These are phyloP conservation scores for Manis pentadactyla DNA, from an alignment of 2,797 vertebrate species.

Conservation along the genomic window DNA sequence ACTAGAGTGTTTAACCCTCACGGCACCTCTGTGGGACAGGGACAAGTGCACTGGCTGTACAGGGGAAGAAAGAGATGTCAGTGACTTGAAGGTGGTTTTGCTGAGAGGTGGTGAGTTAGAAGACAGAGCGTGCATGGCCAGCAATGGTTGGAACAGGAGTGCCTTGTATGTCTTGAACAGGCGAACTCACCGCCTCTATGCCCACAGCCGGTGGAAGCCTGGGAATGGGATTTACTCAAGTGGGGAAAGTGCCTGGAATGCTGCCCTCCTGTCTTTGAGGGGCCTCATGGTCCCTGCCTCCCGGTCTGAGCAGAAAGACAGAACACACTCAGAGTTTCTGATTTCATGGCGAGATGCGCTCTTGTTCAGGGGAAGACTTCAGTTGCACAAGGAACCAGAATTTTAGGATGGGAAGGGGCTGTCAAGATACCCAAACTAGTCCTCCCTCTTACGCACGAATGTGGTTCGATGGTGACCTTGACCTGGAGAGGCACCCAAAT, in stretches of 20 bases:
- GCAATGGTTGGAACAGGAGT: background rate
- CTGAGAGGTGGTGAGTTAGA: background rate
- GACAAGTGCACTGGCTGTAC: fast-evolving
- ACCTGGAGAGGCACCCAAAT: background rate
- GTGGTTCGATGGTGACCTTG: background rate
- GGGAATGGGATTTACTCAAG: no score
- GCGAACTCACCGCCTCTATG: no score
- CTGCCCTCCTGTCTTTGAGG: background rate
- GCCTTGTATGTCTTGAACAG: background rate
- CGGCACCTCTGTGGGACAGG: fast-evolving
- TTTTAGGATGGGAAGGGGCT: background rate
- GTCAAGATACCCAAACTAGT: background rate
- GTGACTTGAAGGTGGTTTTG: background rate
- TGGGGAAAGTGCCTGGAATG: background rate
- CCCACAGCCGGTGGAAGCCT: no score
- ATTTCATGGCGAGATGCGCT: background rate
- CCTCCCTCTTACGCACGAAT: fast-evolving
- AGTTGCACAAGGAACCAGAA: background rate
- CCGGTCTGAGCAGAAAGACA: background rate
- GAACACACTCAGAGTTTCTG: background rate
- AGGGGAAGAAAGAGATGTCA: background rate
- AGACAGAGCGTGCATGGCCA: background rate
- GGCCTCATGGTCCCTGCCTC: background rate
- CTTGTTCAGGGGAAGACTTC: background rate
- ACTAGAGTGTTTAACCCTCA: background rate